Evolutionary conservation across 64 coral and sea anemone genomes (phyloP).

Genomic region (Anthopleura sola): DNA sequence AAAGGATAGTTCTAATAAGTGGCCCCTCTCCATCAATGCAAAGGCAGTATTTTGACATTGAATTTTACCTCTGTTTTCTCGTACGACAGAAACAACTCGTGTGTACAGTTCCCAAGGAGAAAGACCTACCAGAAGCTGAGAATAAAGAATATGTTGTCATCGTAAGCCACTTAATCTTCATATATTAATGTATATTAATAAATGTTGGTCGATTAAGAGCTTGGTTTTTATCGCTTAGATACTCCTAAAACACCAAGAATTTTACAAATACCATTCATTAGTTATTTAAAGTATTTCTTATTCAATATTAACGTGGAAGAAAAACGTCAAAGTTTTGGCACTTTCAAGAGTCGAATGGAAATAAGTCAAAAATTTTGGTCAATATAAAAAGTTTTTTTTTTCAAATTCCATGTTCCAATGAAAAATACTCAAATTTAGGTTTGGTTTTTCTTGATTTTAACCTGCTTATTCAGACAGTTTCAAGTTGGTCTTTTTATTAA

Average conservation of each 20-base stretch:
- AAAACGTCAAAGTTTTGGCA: neutral
- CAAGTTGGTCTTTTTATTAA: neutral
- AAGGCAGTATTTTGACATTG: neutral
- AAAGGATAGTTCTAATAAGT: no score
- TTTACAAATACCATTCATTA: neutral
- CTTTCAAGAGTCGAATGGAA: no score
- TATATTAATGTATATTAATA: neutral
- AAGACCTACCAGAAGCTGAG: neutral
- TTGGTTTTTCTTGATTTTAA: no score
- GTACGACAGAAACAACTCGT: constrained; percentile 53
- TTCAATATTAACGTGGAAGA: neutral
- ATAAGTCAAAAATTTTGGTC: no score
- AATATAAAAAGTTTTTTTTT: no score
- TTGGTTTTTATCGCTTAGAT: neutral
- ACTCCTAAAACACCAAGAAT: neutral
- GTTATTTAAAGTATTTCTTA: neutral
- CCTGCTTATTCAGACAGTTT: neutral
- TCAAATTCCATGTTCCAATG: neutral
- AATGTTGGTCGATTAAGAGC: neutral
- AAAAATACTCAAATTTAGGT: neutral
- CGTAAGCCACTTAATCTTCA: constrained; percentile 29
- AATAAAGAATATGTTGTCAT: constrained; percentile 37
- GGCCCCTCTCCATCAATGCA: neutral
- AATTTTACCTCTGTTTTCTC: neutral
- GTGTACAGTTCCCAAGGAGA: constrained; percentile 52